Conservation (phyloP, 2,113 vertebrate genomes). For the Eulemur rufifrons region DNA sequence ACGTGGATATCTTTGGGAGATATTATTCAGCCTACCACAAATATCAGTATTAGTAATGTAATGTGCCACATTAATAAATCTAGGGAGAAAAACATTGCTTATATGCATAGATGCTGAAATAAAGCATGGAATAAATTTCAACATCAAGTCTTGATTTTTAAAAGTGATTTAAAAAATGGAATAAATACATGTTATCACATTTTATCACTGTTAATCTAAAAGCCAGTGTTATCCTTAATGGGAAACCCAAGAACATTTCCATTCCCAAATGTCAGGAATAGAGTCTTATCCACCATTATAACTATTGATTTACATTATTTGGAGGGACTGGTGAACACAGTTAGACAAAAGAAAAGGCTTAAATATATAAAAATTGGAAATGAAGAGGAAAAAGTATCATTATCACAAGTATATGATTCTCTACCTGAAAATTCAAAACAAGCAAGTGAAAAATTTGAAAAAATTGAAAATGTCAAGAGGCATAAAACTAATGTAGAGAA, state of each 20-base stretch:
- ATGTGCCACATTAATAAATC: not conserved
- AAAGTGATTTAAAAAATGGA: not conserved
- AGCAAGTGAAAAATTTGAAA: not conserved
- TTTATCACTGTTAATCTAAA: not conserved
- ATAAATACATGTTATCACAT: not conserved
- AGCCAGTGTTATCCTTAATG: not conserved
- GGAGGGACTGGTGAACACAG: not conserved
- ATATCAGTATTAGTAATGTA: not conserved
- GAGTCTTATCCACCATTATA: not conserved
- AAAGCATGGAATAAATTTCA: not conserved
- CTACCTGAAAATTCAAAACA: not conserved
- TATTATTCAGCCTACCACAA: not conserved
- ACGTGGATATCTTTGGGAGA: not conserved
- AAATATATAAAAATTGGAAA: not conserved
- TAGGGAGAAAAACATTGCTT: not conserved
- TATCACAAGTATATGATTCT: not conserved
- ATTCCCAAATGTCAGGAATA: not conserved
- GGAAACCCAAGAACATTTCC: not conserved
- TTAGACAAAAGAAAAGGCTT: not conserved
- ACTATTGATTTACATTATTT: not conserved
- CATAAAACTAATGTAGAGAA: not conserved
- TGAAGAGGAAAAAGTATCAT: not conserved
- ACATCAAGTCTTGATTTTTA: not conserved
- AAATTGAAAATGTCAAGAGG: not conserved
- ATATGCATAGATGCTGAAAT: not conserved